Evolutionary conservation across 2,888 invertebrate species (phyloP).

Genomic region (Lagria hirta): DNA sequence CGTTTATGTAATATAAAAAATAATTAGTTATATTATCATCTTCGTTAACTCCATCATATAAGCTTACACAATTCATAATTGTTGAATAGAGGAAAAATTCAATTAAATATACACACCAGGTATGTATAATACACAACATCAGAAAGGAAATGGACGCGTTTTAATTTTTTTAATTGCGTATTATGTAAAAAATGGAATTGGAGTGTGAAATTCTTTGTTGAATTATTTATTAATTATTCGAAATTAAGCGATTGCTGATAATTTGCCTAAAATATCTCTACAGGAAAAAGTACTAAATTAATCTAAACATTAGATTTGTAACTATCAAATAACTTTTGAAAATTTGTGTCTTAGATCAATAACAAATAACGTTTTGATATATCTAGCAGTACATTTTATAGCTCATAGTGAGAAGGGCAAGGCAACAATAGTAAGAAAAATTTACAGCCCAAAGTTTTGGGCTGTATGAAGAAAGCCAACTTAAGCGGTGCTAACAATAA

Average conservation of each 20-base stretch:
- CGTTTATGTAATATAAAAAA: slow-evolving; percentile 34
- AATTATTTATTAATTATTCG: slow-evolving; percentile 12
- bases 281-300: background rate
- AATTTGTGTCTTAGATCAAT: too few species aligned
- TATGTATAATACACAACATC: too few species aligned
- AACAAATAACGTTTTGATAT: too few species aligned
- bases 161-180: slow-evolving; percentile 17
- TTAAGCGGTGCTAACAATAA: too few species aligned
- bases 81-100: slow-evolving; percentile 16
- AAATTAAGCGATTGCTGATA: slow-evolving; percentile 10
- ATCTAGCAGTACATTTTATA: too few species aligned
- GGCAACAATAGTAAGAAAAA: too few species aligned
- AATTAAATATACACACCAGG: too few species aligned
- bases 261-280: slow-evolving; percentile 11
- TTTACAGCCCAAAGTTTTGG: too few species aligned
- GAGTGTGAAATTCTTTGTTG: slow-evolving; percentile 22
- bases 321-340: too few species aligned
- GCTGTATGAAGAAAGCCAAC: too few species aligned
- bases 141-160: slow-evolving; percentile 17
- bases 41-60: slow-evolving; percentile 8
- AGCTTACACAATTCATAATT: slow-evolving; percentile 26
- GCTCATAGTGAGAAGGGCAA: too few species aligned
- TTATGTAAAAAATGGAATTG: slow-evolving; percentile 19
- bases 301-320: too few species aligned
- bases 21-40: slow-evolving; percentile 22